A percentile compares a stretch with the other conserved stretches of the same genome.
Conservation (phyloP, 2,113 vertebrate species). For the Mirza zaza region DNA sequence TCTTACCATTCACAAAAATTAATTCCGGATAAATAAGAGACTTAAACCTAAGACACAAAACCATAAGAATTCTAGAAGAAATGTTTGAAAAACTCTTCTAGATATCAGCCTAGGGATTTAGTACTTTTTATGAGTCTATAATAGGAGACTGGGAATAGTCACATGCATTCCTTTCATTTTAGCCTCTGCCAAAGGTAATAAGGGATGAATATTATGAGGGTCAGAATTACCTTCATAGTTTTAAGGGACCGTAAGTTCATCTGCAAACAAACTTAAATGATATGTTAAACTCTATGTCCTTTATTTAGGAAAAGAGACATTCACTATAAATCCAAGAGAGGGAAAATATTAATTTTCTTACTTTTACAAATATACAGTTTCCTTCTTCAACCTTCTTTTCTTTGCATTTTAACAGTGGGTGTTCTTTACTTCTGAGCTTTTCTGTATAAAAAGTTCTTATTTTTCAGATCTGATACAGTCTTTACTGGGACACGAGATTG, state of each 20-base stretch:
- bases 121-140: background rate
- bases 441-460: background rate
- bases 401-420: background rate
- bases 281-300: background rate
- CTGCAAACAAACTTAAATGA: background rate
- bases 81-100: too few relatives aligned
- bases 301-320: background rate
- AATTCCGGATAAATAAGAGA: too few relatives aligned
- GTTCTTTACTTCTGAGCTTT: background rate
- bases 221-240: background rate
- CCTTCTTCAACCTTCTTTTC: background rate
- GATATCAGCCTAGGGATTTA: background rate
- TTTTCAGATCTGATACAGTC: background rate
- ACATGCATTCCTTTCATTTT: fast-evolving
- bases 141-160: background rate
- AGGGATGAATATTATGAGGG: background rate
- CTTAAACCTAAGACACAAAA: too few relatives aligned
- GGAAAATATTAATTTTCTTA: background rate
- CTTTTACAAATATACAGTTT: background rate
- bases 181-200: background rate
- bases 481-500: background rate
- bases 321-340: background rate
- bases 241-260: background rate
- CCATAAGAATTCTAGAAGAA: too few relatives aligned
- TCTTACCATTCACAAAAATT: too few relatives aligned